Conservation (phyloP, 2,888 invertebrate genomes). For the Desoria tigrina region DNA sequence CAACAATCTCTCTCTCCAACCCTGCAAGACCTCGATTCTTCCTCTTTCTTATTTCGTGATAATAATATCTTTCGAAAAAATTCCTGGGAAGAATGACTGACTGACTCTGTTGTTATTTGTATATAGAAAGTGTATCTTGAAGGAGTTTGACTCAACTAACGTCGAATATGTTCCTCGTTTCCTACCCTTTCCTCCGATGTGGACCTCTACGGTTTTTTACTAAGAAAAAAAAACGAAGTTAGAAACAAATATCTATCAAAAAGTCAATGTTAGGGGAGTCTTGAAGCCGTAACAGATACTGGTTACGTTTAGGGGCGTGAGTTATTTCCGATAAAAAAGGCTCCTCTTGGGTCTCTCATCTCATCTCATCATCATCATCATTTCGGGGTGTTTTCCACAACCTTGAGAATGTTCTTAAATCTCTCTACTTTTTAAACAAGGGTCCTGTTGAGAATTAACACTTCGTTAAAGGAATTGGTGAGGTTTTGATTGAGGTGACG, state of each 20-base stretch:
- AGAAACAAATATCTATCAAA: constrained; percentile 6
- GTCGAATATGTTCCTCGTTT: background rate
- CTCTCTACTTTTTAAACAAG: background rate
- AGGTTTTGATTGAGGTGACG: background rate
- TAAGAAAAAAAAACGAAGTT: background rate
- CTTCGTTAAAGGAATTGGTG: background rate
- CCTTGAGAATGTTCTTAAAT: background rate
- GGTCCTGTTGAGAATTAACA: background rate
- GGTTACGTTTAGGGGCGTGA: constrained; percentile 14
- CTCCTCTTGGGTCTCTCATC: background rate
- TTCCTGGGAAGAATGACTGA: constrained; percentile 4
- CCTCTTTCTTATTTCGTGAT: background rate
- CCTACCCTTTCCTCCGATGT: background rate
- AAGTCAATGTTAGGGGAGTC: constrained; percentile 17
- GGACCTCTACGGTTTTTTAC: background rate
- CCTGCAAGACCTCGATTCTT: too few species aligned
- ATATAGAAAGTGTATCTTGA: background rate
- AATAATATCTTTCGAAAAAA: constrained; percentile 8
- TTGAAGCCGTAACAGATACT: background rate
- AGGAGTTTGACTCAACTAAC: too few species aligned
- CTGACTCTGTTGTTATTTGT: background rate
- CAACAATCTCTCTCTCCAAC: background rate
- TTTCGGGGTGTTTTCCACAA: background rate
- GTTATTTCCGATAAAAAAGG: constrained; percentile 6
- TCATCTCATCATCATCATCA: background rate